These are phyloP conservation scores for Drosophila navojoa DNA, from an alignment of 1,140 invertebrate genomes.

Conservation along the genomic window DNA sequence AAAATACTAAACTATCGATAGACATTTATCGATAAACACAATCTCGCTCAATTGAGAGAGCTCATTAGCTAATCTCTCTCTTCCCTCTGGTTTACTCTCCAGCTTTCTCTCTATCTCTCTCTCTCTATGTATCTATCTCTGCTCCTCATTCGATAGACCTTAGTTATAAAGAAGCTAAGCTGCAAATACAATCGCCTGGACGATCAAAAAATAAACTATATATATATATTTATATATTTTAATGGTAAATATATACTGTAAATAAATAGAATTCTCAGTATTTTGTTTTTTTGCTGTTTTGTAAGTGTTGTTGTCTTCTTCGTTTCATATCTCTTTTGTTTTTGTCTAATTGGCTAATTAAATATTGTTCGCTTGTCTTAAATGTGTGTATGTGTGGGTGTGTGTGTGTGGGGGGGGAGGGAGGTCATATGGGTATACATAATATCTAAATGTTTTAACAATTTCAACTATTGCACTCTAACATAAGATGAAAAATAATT, in stretches of 20 bases:
- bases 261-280: slow-evolving; percentile 42
- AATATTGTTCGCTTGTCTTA: slow-evolving; percentile 45
- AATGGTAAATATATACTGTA: slow-evolving; percentile 12
- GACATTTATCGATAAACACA: slow-evolving; percentile 24
- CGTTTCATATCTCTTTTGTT: neutral
- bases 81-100: neutral
- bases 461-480: slow-evolving; percentile 42
- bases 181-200: slow-evolving; percentile 16
- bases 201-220: slow-evolving; percentile 26
- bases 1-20: slow-evolving; percentile 48
- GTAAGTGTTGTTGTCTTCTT: slow-evolving; percentile 22
- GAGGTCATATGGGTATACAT: neutral
- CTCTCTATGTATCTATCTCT: too few species aligned
- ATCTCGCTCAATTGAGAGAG: slow-evolving; percentile 12
- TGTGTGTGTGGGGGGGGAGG: too few species aligned
- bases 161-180: slow-evolving; percentile 17
- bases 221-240: neutral
- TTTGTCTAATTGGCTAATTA: slow-evolving; percentile 39
- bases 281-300: neutral
- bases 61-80: neutral
- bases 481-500: neutral
- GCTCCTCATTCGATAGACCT: neutral
- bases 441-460: slow-evolving; percentile 30
- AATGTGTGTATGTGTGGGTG: slow-evolving; percentile 1
- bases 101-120: neutral